phyloP scores from a whole-genome alignment of 2,797 vertebrate species.

The Pygocentrus nattereri region DNA sequence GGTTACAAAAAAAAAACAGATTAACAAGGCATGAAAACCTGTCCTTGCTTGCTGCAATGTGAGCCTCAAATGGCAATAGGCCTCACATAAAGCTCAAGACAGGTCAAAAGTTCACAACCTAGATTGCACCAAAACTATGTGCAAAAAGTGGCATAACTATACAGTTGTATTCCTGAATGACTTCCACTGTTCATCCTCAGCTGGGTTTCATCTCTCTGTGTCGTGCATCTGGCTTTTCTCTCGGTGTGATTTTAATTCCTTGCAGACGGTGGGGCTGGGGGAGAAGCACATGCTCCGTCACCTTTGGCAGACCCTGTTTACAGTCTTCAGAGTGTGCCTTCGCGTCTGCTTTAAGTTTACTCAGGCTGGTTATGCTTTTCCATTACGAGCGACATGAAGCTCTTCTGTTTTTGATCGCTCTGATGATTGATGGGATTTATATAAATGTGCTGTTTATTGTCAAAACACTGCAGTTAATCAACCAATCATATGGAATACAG shows the following conservation, averaged over 20 bases:
- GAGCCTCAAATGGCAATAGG: not conserved
- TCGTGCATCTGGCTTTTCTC: constrained; percentile 35
- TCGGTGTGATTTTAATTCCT: constrained; percentile 35
- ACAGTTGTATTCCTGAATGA: not conserved
- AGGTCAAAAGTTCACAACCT: not conserved
- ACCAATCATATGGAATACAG: not conserved
- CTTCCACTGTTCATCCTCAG: not conserved
- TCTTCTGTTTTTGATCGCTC: not conserved
- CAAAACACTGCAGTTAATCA: constrained; percentile 10
- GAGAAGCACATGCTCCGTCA: constrained; percentile 8
- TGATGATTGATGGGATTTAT: constrained; percentile 6
- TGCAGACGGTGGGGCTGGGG: not conserved
- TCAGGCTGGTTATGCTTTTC: constrained; percentile 5
- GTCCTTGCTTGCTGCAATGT: no score
- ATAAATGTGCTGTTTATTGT: constrained; percentile 2
- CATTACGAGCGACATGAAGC: constrained; percentile 4
- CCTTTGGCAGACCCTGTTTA: constrained; percentile 43
- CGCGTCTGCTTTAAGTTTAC: constrained; percentile 28
- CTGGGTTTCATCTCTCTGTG: not conserved
- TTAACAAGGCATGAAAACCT: no score
- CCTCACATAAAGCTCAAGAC: not conserved
- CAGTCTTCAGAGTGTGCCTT: not conserved
- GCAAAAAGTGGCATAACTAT: not conserved
- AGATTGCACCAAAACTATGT: no score
- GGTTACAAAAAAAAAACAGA: no score